phyloP scores from a whole-genome alignment of 2,113 vertebrate species.

The Ammospiza nelsoni region DNA sequence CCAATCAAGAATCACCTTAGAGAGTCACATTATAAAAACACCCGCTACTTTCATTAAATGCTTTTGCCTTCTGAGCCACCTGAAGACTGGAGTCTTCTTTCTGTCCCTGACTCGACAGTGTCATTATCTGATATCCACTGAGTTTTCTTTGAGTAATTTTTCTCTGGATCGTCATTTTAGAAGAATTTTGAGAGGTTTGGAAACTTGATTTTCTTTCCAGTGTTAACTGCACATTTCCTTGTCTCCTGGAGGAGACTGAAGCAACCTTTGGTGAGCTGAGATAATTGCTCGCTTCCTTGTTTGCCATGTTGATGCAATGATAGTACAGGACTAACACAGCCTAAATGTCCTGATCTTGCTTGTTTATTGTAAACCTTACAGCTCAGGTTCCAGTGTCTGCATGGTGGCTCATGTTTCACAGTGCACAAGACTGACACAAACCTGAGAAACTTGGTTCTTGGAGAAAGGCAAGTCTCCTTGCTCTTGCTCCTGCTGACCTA shows the following conservation, averaged over 20 bases:
- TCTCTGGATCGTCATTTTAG: background rate
- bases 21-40: too few species aligned
- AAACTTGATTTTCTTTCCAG: background rate
- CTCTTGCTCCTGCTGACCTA: background rate
- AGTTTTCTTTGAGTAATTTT: background rate
- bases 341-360: background rate
- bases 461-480: background rate
- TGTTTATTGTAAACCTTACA: background rate
- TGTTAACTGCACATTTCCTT: background rate
- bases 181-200: background rate
- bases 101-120: too few species aligned
- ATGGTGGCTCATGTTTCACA: fast-evolving
- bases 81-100: too few species aligned
- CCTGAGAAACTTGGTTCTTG: background rate
- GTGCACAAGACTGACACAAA: background rate
- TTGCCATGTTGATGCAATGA: background rate
- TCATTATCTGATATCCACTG: background rate
- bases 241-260: background rate
- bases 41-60: too few species aligned
- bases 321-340: background rate
- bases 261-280: background rate
- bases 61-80: too few species aligned
- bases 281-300: background rate
- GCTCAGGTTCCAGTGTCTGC: background rate
- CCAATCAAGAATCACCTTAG: too few species aligned